Evolutionary conservation across 2,113 vertebrate genomes (phyloP), one percentile per base, ranked within the genome.

Genomic region (Tichodroma muraria): DNA sequence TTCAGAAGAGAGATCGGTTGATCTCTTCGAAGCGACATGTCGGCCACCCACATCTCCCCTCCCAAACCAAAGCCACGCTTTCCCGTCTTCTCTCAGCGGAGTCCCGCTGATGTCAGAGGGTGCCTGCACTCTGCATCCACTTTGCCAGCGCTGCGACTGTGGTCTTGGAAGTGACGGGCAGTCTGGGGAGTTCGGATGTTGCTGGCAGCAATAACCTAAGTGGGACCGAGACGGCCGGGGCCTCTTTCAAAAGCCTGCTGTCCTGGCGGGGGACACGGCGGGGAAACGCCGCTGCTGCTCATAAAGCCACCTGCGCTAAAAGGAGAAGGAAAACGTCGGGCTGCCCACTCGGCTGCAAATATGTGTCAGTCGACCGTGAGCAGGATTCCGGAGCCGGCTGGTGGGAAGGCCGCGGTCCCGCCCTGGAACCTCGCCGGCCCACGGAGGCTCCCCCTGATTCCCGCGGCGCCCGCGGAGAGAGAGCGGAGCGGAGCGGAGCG

Each of bases 231-330:
- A 8, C 4, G 21, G 16, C 42, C 6, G 37, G 12, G 30, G 44
- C 44, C 52, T 24, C 24, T 27, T 15, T 8, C 42, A 1, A 45
- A 38, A 65, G 9, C 31, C 33, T 6, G 9, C 37, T 27, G 12
- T 33, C 20, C 15, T 2, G 65, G 28, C 33, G 13, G 31, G 4
- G 16, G 2, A 13, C 4, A 1, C 15, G 2, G 17, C 6, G 14
- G 11, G 8, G 20, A 14, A 30, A 6, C 3, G 33, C 20, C 49
- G 17, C 30, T 8, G 42, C 19, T 11, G 73, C 44, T 19, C 30
- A 1, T 38, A 6, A 6, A 21, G 28, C 17, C 38, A 5, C n/a
- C n/a, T 4, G 33, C 27, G 1, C 4, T 9, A 2, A 2, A 13
- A n/a, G 25, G 10, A 8, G 44, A 21, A 9, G 17, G 10, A 38